Base-by-base conservation (phyloP, 2,797 vertebrate species). In the Macropodus opercularis region DNA sequence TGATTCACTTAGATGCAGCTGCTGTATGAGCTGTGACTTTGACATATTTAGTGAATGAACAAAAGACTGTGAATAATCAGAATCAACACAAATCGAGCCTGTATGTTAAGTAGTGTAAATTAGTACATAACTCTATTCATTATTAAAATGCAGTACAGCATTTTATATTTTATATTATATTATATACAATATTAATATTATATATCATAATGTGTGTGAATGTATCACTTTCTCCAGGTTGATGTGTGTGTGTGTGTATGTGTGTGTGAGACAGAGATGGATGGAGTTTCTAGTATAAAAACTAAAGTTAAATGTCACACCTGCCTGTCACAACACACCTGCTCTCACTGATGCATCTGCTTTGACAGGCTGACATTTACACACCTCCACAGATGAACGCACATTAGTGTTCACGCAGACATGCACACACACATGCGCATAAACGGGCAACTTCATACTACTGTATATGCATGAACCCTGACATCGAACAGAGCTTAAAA, bases 261-360 rank as follows among this genome's bases (percentile, higher is more conserved):
- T 46, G 51, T n/a, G 44, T 22, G 66, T 8, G 41, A 76, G 87
- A 90, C 84, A 86, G 73, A 88, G 85, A 88, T 88, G 86, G 84
- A 92, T 91, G 84, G 69, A 81, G 77, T 79, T 85, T 79, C 62
- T 74, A 76, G 72, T 83, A 74, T 81, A 79, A 91, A 90, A 87
- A 86, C 78, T 82, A 79, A 89, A 90, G 80, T 87, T 91, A 93
- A 92, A 92, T 93, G 91, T 90, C 92, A 93, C 82, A 86, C 87
- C 90, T 90, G 91, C 88, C 92, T 64, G 73, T 91, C 91, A 89
- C 67, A 63, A 83, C 85, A 87, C 81, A 79, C 77, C 81, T 84
- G 84, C 81, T 81, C 77, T 80, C 79, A 68, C 62, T 77, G 84
- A 88, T 63, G 84, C 39, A 23, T 69, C 63, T 48, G 66, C 78